Conservation (phyloP, 2,888 invertebrate species). For the Tachina grossa region DNA sequence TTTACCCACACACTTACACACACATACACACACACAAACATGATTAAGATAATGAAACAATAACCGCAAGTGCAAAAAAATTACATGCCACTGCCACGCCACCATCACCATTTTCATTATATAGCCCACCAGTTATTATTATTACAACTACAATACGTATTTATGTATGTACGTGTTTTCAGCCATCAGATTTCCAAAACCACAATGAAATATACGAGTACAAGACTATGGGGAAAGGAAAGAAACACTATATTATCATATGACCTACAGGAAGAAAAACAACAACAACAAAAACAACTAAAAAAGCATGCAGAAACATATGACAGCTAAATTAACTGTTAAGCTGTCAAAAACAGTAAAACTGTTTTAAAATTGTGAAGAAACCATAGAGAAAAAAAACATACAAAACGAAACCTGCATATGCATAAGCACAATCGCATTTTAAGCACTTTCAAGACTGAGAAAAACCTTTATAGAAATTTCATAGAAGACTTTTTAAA, state of each 20-base stretch:
- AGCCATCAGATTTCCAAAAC: conserved; percentile 55
- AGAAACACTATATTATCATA: conserved; percentile 56
- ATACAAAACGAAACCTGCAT: conserved; percentile 12
- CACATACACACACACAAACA: neutral
- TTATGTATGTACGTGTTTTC: neutral
- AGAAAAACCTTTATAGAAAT: conserved; percentile 20
- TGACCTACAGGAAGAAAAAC: conserved; percentile 55
- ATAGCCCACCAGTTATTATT: conserved; percentile 11
- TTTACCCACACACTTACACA: neutral
- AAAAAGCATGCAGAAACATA: conserved; percentile 31
- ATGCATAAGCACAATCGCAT: neutral
- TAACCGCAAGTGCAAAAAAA: conserved; percentile 64
- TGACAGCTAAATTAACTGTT: conserved; percentile 72
- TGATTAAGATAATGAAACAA: conserved; percentile 58
- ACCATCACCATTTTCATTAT: conserved; percentile 22
- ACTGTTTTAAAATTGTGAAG: conserved; percentile 36
- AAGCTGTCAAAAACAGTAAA: conserved; percentile 71
- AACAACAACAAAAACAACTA: conserved; percentile 16
- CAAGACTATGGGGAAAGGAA: conserved; percentile 9
- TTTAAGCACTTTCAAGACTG: neutral
- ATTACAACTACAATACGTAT: neutral
- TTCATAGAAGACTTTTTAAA: conserved; percentile 27
- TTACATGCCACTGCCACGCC: conserved; percentile 44
- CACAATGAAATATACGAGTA: conserved; percentile 36
- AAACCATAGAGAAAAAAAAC: neutral